Evolutionary conservation across 2,113 vertebrate genomes (phyloP), one percentile per base, ranked within the genome.

Genomic region (Vulpes ferrilata): DNA sequence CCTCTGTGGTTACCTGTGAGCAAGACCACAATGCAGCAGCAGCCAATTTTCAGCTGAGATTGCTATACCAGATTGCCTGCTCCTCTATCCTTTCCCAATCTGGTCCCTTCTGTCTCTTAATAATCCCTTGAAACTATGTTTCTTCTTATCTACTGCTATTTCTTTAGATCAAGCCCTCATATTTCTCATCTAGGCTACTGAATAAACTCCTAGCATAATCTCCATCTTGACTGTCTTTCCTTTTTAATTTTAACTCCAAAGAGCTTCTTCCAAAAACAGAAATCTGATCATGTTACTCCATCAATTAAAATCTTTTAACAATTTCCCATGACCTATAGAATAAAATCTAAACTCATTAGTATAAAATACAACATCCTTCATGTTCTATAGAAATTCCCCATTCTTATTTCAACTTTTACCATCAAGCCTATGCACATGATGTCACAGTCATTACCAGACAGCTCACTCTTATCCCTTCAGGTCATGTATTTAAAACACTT

Each of bases 261-360:
- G 10, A 62, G 25, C 55, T 73, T 79, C 69, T 84, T 22, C 64
- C 51, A 35, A 93, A 96, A 67, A 60, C 43, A 67, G 7, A 65
- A 65, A 92, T 85, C 5, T 17, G 0, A 32, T 51, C 20, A 10
- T 62, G 20, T 32, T 85, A 78, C 30, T 51, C 86, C 13, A 48
- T 71, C 15, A 94, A 38, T 38, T 81, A 48, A 85, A 95, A 85
- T 85, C 3, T 74, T 23, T 80, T 91, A 83, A 57, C 65, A 94
- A 89, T 64, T 48, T 7, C 10, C 30, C 12, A 62, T 76, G 65
- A 53, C 2, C 25, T 69, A 48, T 16, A 62, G 43, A 71, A 93
- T 88, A 74, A 94, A 79, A 79, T 22, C 20, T 80, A 43, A 88
- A 81, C 13, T 32, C 57, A 9, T 64, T 57, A 97, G 6, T 22